Percentiles rank a stretch among this genome's conserved stretches.
Conservation (phyloP, 2,797 vertebrate genomes). For the Darevskia mixta region DNA sequence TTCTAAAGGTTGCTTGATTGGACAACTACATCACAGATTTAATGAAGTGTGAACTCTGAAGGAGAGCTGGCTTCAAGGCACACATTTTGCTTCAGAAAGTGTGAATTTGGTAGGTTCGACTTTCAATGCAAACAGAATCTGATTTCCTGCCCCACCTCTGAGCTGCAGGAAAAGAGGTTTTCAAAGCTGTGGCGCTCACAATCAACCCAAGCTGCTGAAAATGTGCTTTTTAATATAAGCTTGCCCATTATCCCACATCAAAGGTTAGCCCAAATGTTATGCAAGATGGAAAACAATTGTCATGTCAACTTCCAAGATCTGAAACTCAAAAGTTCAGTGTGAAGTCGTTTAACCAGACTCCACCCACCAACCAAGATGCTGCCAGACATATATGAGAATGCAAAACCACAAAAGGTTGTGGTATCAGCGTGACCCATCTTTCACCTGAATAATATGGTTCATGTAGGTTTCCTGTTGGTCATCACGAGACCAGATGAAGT, state of each 20-base stretch:
- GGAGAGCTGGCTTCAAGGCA: too few species aligned
- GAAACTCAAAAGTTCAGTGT: not conserved
- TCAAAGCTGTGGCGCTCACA: too few species aligned
- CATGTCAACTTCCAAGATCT: not conserved
- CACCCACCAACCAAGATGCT: not conserved
- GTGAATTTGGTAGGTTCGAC: too few species aligned
- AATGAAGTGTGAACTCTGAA: too few species aligned
- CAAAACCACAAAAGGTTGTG: slow-evolving; percentile 51
- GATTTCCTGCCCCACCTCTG: too few species aligned
- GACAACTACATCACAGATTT: too few species aligned
- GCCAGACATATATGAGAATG: slow-evolving; percentile 29
- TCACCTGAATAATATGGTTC: slow-evolving; percentile 73
- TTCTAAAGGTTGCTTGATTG: too few species aligned
- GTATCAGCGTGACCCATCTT: slow-evolving; percentile 73
- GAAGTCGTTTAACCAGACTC: not conserved
- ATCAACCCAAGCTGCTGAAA: slow-evolving; percentile 53
- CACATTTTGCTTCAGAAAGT: too few species aligned
- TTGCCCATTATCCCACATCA: slow-evolving; percentile 61
- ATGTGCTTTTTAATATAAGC: slow-evolving; percentile 48
- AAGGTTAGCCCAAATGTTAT: slow-evolving; percentile 33
- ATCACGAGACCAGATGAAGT: slow-evolving; percentile 64
- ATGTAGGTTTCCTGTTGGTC: slow-evolving; percentile 70
- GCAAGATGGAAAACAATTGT: not conserved
- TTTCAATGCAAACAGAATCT: too few species aligned
- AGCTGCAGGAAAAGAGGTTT: too few species aligned